Percentiles rank a stretch among this genome's conserved stretches.
Conservation (phyloP, 2,888 invertebrate species). For the Aromia moschata region DNA sequence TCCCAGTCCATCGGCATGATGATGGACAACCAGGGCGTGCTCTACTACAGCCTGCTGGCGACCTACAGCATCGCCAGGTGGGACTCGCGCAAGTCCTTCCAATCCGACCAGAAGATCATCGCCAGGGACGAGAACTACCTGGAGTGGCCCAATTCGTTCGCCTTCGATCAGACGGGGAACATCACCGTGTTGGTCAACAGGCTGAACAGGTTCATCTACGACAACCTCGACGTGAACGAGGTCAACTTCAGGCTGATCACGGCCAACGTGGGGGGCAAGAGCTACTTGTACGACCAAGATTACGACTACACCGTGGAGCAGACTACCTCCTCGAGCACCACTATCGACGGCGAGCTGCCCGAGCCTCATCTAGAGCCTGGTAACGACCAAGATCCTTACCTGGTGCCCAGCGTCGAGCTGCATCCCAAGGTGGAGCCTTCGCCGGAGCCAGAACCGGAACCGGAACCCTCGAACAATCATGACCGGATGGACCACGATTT, state of each 20-base stretch:
- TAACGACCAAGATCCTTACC: slow-evolving; percentile 41
- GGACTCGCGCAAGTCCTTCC: slow-evolving; percentile 71
- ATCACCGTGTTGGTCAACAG: slow-evolving; percentile 75
- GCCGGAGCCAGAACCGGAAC: slow-evolving; percentile 16
- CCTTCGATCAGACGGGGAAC: slow-evolving; percentile 73
- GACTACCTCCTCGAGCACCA: slow-evolving; percentile 17
- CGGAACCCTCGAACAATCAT: slow-evolving; percentile 27
- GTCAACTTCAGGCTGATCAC: slow-evolving; percentile 75
- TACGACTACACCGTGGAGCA: slow-evolving; percentile 41
- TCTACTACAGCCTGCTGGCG: slow-evolving; percentile 76
- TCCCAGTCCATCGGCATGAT: slow-evolving; percentile 76
- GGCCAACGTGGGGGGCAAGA: slow-evolving; percentile 69
- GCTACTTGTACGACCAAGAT: slow-evolving; percentile 69
- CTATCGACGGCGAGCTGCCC: slow-evolving; percentile 11
- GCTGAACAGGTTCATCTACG: slow-evolving; percentile 72
- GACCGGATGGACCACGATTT: slow-evolving; percentile 1
- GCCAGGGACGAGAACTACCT: slow-evolving; percentile 73
- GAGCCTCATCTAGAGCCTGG: slow-evolving; percentile 32
- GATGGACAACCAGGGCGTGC: slow-evolving; percentile 74
- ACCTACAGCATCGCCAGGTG: slow-evolving; percentile 76
- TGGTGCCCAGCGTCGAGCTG: slow-evolving; percentile 37
- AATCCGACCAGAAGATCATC: slow-evolving; percentile 70
- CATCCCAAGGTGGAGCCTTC: slow-evolving; percentile 20
- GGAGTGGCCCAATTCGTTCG: slow-evolving; percentile 79
- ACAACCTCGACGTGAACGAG: slow-evolving; percentile 67